Evolutionary conservation across 2,113 vertebrate species (phyloP), one percentile per base, ranked within the genome.

Genomic region (Grallaria varia): DNA sequence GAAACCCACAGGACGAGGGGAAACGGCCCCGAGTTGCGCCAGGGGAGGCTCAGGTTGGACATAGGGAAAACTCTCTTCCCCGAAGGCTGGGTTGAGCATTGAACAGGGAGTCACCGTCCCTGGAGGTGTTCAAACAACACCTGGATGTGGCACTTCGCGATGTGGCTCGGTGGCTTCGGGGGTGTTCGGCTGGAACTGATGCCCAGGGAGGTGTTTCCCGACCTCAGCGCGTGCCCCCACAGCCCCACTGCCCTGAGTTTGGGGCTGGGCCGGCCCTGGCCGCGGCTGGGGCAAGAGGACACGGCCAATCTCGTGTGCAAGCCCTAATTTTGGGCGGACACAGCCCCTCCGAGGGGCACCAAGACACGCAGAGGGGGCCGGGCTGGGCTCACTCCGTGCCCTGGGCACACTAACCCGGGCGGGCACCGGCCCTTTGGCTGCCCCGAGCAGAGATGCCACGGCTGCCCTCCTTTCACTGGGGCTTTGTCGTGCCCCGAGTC

Each of bases 311-410:
- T 25, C n/a, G 5, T 1, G 1, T 22, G 39, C 12, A 0, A 6
- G 10, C 44, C 40, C 8, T 30, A 7, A 10, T 68, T 87, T 39
- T 5, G 12, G 31, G 12, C 8, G 69, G 50, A 3, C 18, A 18
- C 2, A 1, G 71, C 56, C 31, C 72, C 9, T 23, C 15, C 8
- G 1, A 62, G 39, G 30, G 55, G 11, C 53, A 28, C 11, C 4
- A 3, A 20, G 74, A 30, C 12, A 22, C 31, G 10, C 33, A 4
- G 60, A 19, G 33, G 12, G 42, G 0, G 1, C 14, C 0, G 1
- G 53, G 31, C 8, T 6, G 59, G 49, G 62, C 35, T 87, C 6
- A 2, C 74, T 23, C 66, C 47, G 0, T 1, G 19, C 31, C 2
- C 42, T 7, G 37, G 42, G 30, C 11, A 2, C 52, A 23, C 42